Evolutionary conservation across 2,888 invertebrate genomes (phyloP).

Genomic region (Pseudococcus viburni): DNA sequence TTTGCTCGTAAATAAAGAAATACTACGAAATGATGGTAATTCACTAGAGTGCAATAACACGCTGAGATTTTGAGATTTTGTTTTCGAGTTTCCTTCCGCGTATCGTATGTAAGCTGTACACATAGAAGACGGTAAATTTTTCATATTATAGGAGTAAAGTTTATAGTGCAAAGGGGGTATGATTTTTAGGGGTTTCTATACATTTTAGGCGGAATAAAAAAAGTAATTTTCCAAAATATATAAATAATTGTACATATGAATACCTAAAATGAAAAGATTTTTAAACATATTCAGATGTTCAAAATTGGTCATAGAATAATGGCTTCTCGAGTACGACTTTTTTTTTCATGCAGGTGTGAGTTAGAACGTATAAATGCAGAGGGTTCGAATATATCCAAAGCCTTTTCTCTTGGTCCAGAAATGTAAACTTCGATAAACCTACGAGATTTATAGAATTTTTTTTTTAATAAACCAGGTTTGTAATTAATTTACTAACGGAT

Average conservation of each 20-base stretch:
- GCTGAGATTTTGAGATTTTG: slow-evolving; percentile 36
- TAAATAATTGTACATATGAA: neutral
- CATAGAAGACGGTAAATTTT: neutral
- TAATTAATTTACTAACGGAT: neutral
- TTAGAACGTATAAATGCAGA: too few relatives aligned
- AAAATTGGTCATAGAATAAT: too few relatives aligned
- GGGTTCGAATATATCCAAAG: too few relatives aligned
- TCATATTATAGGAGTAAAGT: neutral
- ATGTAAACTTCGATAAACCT: too few relatives aligned
- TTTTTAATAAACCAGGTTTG: neutral
- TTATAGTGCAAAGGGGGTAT: neutral
- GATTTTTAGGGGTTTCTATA: neutral
- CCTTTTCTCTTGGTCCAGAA: too few relatives aligned
- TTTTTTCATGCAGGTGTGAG: too few relatives aligned
- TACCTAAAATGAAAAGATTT: neutral
- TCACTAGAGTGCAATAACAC: slow-evolving; percentile 18
- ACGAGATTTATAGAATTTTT: too few relatives aligned
- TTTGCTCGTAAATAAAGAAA: slow-evolving; percentile 43
- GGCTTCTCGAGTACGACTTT: too few relatives aligned
- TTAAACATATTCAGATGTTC: neutral
- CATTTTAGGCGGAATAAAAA: neutral
- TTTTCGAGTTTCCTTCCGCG: slow-evolving; percentile 6
- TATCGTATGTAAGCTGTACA: neutral
- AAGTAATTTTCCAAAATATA: neutral
- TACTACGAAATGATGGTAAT: slow-evolving; percentile 45